These are phyloP conservation scores for Sialis lutaria DNA, from an alignment of 2,888 invertebrate species.

Conservation along the genomic window DNA sequence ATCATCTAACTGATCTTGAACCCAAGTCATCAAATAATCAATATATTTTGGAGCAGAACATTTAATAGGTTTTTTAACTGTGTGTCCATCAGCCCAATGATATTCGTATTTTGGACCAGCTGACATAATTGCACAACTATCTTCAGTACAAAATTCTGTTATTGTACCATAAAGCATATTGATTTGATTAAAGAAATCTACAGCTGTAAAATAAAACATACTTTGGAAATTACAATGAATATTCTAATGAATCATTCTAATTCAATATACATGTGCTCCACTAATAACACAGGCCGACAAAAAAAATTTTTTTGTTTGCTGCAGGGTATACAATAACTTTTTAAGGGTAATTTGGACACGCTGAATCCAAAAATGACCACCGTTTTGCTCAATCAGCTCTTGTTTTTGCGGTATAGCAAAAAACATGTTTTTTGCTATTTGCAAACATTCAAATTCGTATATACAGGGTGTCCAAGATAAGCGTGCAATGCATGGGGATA, in stretches of 20 bases:
- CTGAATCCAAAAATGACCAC: no score
- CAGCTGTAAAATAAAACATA: conserved; percentile 48
- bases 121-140: conserved; percentile 95
- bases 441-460: no score
- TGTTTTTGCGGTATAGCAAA: no score
- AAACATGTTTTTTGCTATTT: no score
- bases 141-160: conserved; percentile 98
- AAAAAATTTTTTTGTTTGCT: no score
- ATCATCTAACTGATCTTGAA: conserved; percentile 97
- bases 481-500: no score
- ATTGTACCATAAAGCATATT: conserved; percentile 99
- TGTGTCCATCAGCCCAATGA: conserved; percentile 98
- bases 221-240: not conserved
- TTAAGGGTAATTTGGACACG: no score
- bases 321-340: no score
- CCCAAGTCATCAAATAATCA: conserved; percentile 99
- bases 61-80: conserved; percentile 96
- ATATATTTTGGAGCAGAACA: conserved; percentile 99
- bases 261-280: not conserved
- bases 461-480: no score
- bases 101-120: conserved; percentile 99
- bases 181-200: conserved; percentile 99
- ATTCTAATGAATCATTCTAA: not conserved
- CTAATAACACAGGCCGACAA: not conserved
- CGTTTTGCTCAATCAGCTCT: no score